These are phyloP conservation scores for Cebuella pygmaea DNA, from an alignment of 2,797 vertebrate species.

Conservation along the genomic window DNA sequence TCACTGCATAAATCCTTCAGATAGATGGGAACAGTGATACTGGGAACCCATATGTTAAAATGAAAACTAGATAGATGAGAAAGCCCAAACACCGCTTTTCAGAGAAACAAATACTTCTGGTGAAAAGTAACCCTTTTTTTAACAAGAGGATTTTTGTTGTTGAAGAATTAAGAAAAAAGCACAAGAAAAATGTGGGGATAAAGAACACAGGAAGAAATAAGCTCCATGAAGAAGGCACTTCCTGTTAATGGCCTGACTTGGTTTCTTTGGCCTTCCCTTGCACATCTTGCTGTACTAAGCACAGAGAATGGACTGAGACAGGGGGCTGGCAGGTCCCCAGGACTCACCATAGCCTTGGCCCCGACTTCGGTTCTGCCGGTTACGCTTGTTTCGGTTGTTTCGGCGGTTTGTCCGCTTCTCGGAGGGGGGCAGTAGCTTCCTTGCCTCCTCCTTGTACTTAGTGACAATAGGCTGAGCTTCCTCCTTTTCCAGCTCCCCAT, in stretches of 20 bases:
- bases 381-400: constrained; percentile 83
- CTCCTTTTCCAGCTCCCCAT: constrained; percentile 89
- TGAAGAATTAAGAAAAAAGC: neutral
- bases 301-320: neutral
- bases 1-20: neutral
- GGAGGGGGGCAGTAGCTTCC: constrained; percentile 88
- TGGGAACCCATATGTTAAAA: too few relatives aligned
- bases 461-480: constrained; percentile 88
- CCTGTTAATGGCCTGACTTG: neutral
- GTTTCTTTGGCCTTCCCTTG: neutral
- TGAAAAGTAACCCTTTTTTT: neutral
- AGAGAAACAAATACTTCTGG: neutral
- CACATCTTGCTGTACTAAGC: neutral
- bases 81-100: neutral
- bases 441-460: constrained; percentile 90
- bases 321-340: neutral
- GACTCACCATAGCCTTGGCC: constrained; percentile 82
- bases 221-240: neutral
- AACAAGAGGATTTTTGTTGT: neutral
- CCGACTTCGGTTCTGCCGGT: constrained; percentile 83
- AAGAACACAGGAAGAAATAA: neutral
- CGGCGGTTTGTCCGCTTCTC: constrained; percentile 86
- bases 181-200: neutral
- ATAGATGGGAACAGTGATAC: neutral
- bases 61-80: neutral